phyloP scores from a whole-genome alignment of 2,888 invertebrate species.

The Agrochola macilenta region DNA sequence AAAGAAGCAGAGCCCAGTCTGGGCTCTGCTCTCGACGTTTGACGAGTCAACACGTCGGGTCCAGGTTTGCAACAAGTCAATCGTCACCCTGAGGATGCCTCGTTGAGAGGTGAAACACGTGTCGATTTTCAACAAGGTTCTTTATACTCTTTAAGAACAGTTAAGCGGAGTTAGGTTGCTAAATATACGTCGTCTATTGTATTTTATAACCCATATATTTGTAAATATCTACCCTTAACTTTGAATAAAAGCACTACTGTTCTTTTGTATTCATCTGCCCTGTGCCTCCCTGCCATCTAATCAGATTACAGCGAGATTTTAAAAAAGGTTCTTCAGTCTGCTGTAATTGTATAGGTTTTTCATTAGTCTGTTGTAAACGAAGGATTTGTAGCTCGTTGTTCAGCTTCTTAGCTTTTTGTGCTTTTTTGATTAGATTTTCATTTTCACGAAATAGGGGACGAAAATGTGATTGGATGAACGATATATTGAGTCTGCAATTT shows the following conservation, averaged over 20 bases:
- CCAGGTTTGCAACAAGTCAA: too few species aligned
- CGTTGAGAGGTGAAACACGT: too few species aligned
- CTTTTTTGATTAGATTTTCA: background rate
- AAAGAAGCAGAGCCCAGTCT: too few species aligned
- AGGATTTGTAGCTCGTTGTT: slow-evolving; percentile 18
- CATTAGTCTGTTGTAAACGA: slow-evolving; percentile 35
- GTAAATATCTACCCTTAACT: too few species aligned
- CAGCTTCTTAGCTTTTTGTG: slow-evolving; percentile 17
- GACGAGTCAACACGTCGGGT: too few species aligned
- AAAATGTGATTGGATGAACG: slow-evolving; percentile 10
- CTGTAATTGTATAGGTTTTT: slow-evolving; percentile 46
- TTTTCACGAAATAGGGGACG: slow-evolving; percentile 31
- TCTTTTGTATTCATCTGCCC: slow-evolving; percentile 8
- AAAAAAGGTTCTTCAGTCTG: slow-evolving; percentile 34
- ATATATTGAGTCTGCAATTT: slow-evolving; percentile 14
- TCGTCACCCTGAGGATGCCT: too few species aligned
- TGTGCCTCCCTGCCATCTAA: slow-evolving; percentile 4
- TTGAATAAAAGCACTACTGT: background rate
- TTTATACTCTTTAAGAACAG: too few species aligned
- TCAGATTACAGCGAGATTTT: slow-evolving; percentile 42
- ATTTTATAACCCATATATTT: too few species aligned
- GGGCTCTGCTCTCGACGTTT: too few species aligned
- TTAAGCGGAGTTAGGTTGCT: too few species aligned
- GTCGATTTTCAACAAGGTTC: too few species aligned
- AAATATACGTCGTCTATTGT: too few species aligned